Percentiles rank a stretch among this genome's conserved stretches.
Conservation (phyloP, 2,113 vertebrate genomes). For the Lethenteron camtschaticum region DNA sequence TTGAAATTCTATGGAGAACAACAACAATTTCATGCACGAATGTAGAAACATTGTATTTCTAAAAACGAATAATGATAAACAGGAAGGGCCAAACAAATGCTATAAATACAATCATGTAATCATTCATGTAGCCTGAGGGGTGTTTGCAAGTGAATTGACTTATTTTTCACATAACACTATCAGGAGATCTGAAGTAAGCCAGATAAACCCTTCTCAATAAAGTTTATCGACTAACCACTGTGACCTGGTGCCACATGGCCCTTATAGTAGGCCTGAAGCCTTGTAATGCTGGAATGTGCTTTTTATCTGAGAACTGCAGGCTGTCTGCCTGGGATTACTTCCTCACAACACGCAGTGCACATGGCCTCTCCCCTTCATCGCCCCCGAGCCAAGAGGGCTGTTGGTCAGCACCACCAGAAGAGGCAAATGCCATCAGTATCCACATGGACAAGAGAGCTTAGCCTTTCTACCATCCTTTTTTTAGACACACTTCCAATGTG, state of each 20-base stretch:
- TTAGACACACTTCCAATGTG: too few relatives aligned
- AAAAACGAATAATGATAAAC: too few relatives aligned
- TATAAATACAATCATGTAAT: too few relatives aligned
- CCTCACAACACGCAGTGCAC: neutral
- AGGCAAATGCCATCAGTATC: too few relatives aligned
- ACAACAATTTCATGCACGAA: too few relatives aligned
- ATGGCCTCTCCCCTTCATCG: neutral
- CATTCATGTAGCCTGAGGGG: too few relatives aligned
- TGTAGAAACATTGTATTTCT: too few relatives aligned
- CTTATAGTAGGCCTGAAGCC: conserved; percentile 1
- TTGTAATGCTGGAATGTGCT: neutral
- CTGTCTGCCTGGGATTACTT: conserved; percentile 3
- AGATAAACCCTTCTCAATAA: conserved; percentile 2
- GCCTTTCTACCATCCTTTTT: too few relatives aligned
- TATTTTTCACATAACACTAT: neutral
- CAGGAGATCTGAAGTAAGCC: conserved; percentile 1
- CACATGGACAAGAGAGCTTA: too few relatives aligned
- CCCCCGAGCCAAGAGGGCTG: conserved; percentile 1
- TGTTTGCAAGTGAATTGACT: too few relatives aligned
- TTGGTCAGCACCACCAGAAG: neutral
- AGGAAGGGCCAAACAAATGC: too few relatives aligned
- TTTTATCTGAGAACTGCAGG: neutral
- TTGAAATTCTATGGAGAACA: too few relatives aligned
- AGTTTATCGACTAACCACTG: conserved; percentile 5
- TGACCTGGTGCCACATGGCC: neutral